Evolutionary conservation across 2,888 invertebrate genomes (phyloP), one percentile per base, ranked within the genome.

Genomic region (Tenthredo distinguenda): DNA sequence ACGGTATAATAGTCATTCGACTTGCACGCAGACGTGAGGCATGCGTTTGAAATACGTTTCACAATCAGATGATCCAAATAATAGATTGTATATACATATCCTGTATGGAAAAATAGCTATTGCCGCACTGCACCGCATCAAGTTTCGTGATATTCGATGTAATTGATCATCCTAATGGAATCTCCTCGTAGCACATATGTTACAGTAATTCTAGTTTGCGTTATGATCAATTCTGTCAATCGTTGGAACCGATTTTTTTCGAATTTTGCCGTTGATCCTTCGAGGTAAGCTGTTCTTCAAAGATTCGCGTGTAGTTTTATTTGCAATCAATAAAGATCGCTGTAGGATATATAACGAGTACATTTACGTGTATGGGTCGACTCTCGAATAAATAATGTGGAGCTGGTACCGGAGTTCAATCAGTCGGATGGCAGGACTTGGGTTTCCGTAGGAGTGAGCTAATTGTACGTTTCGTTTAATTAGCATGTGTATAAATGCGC

Each of bases 401-500:
- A 77, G 50, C 55, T n/a, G 55, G 37, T 55, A 31, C 31, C 26
- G 6, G 50, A 21, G 31, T 50, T 34, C 77, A 55, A 77, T 77
- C 47, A 47, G 77, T 77, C 21, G 21, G 12, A n/a, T 26, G 6
- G 58, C 12, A 40, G 83, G 9, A 71, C 47, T 47, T 21, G 47
- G 68, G 34, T 83, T 83, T 50, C 83, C 68, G 83, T 83, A 83
- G 68, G 83, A 68, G 83, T 83, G 47, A 71, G 83, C 83, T 83
- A 83, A 83, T 83, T 83, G 83, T 83, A 68, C 31, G 83, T 83
- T 83, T 71, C 43, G 83, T 83, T 83, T 83, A 65, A 83, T 83
- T 83, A 83, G 83, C 83, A 47, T 83, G 83, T 26, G 68, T 62
- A 62, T 83, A 83, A 65, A 68, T 31, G 68, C 68, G 9, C 31